Base-by-base conservation (phyloP, 2,888 invertebrate genomes). In the Polydrusus pterygomalis region DNA sequence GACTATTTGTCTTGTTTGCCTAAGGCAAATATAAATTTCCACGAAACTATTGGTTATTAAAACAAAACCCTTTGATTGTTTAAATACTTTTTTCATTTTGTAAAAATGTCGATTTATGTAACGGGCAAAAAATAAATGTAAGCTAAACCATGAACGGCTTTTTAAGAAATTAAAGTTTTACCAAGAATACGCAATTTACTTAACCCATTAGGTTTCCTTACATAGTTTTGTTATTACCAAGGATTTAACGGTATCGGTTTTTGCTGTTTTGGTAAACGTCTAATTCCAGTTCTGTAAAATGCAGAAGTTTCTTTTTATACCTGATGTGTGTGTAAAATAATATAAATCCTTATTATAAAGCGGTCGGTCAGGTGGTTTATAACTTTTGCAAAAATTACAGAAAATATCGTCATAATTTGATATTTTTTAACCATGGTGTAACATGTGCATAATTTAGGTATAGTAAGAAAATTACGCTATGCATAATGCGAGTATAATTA, bases 171-270 rank as follows among this genome's bases (percentile, higher is more conserved):
- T 72, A 18, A 54, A 71, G 54, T 63, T 72, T 73, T 73, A 67
- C 25, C 25, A 25, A 70, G 75, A 75, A 75, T 70, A 70, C 63
- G 64, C 51, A 69, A 56, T 58, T 56, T n/a, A 69, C 65, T 62
- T 34, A 47, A 38, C 56, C 76, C 56, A 70, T 74, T 70, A 67
- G 17, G 17, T 62, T 25, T 47, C 74, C 72, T 67, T 72, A 60
- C 70, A 75, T 40, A 65, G 75, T 65, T 58, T 58, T 65, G 65
- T 70, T 74, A 47, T 60, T 75, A 62, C 68, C 34, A 17, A 75
- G 75, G 71, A 75, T 62, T 67, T 43, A 75, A 71, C 71, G 65
- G 75, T 70, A 68, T 43, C 34, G 17, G 18, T 75, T 70, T 71
- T 75, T 69, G 45, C 13, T 25, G 45, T 69, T 63, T 47, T 40